phyloP scores from a whole-genome alignment of 2,888 invertebrate species.

The Microchrysa polita region DNA sequence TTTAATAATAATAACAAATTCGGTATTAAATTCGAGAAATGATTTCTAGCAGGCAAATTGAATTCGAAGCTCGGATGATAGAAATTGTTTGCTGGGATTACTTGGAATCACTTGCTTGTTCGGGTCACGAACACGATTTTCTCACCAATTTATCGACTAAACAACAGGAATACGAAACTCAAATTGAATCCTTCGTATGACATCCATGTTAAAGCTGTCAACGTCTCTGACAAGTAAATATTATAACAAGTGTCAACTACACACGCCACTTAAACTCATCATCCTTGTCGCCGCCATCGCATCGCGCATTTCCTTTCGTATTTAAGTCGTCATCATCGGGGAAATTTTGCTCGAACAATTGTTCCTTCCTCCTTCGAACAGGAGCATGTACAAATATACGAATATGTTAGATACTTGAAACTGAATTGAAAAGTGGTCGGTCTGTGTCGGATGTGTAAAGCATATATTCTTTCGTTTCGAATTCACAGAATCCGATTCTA shows the following conservation, averaged over 20 bases:
- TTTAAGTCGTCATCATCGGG: neutral
- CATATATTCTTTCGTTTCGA: neutral
- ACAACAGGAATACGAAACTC: neutral
- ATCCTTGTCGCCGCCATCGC: constrained; percentile 25
- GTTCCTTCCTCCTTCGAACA: neutral
- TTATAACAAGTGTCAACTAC: constrained; percentile 66
- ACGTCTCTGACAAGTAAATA: constrained; percentile 55
- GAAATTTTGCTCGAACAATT: constrained; percentile 13
- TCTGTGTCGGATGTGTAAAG: constrained; percentile 7
- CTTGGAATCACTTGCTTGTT: too few species aligned
- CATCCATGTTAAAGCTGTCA: constrained; percentile 32
- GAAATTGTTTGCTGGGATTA: too few species aligned
- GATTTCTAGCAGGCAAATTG: too few species aligned
- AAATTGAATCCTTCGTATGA: neutral
- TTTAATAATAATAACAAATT: too few species aligned
- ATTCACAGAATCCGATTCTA: too few species aligned
- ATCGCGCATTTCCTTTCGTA: neutral
- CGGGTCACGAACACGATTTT: too few species aligned
- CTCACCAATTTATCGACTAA: too few species aligned
- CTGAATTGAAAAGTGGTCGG: neutral
- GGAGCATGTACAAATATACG: neutral
- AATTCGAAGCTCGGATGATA: too few species aligned
- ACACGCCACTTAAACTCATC: constrained; percentile 62
- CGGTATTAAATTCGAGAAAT: too few species aligned
- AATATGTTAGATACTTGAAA: neutral